Percentiles rank a stretch among this genome's conserved stretches.
Evolutionary conservation across 2,797 vertebrate species (phyloP).

Genomic region (Pitangus sulphuratus): DNA sequence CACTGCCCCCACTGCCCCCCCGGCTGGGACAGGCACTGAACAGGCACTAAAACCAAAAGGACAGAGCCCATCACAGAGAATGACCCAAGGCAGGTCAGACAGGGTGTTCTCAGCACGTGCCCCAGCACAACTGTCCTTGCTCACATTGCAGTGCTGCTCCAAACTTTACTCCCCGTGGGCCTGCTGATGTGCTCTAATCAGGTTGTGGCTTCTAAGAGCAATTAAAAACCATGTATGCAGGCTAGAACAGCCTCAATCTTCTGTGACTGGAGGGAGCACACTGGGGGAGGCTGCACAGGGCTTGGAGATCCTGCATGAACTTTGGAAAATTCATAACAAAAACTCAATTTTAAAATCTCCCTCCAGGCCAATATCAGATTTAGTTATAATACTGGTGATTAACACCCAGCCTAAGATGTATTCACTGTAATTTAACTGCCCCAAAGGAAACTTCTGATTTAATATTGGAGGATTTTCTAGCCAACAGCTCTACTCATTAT

Average conservation of each 20-base stretch:
- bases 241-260: not conserved
- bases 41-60: not conserved
- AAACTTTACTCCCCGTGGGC: not conserved
- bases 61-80: not conserved
- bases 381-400: not conserved
- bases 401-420: conserved; percentile 15
- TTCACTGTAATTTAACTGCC: conserved; percentile 28
- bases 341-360: conserved; percentile 12
- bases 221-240: not conserved
- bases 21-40: not conserved
- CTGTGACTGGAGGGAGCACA: not conserved
- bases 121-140: not conserved
- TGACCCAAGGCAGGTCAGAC: accelerated
- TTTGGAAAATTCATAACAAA: conserved; percentile 6
- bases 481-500: conserved; percentile 37
- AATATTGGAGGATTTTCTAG: conserved; percentile 36
- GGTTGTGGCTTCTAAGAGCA: not conserved
- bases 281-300: not conserved
- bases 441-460: conserved; percentile 51
- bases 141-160: not conserved
- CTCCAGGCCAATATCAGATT: conserved; percentile 29
- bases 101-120: not conserved
- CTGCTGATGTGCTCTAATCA: not conserved
- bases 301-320: not conserved
- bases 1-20: not conserved